Evolutionary conservation across 2,113 vertebrate species (phyloP), one percentile per base, ranked within the genome.

Genomic region (Paedocypris sp.): DNA sequence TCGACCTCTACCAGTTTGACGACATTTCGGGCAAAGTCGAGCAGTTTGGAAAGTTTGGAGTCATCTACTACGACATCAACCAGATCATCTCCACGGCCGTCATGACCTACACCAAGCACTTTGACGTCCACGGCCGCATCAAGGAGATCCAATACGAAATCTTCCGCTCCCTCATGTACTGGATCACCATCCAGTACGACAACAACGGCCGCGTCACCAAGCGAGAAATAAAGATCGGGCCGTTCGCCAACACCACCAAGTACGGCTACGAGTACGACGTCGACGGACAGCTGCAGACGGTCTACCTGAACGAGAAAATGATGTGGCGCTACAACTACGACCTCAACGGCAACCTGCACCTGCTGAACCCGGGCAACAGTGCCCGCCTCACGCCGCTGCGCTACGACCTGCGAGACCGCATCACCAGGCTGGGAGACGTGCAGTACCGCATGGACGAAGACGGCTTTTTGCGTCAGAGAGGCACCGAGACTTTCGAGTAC

Each of bases 251-350:
- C 82, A 99, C 94, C 0, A 99, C 94, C 4, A 99, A 97, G 69
- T 98, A 98, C 0, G 90, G 85, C 16, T 99, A 99, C 0, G 95
- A 99, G 13, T 99, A 99, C 0, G 95, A 98, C 1, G 91, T 96
- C 1, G 95, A 99, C 1, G 95, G 95, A 3, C 95, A 97, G 73
- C 89, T 99, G 28, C 93, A 97, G 67, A 95, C 92, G 0, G 95
- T 99, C 19, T 97, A 90, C 54, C 85, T 99, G 15, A 99, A 99
- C 12, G 93, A 97, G 50, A 98, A 97, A 80, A 93, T 94, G 75
- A 92, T 91, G 91, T 98, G 95, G 94, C 87, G 93, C 32, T 98
- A 98, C 72, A 99, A 92, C 74, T 99, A 99, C 1, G 95, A 99
- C 70, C 81, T 99, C 51, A 99, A 99, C 0, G 95, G 95, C 19